Evolutionary conservation across 2,113 vertebrate species (phyloP).

Genomic region (Syngnathoides biaculeatus): DNA sequence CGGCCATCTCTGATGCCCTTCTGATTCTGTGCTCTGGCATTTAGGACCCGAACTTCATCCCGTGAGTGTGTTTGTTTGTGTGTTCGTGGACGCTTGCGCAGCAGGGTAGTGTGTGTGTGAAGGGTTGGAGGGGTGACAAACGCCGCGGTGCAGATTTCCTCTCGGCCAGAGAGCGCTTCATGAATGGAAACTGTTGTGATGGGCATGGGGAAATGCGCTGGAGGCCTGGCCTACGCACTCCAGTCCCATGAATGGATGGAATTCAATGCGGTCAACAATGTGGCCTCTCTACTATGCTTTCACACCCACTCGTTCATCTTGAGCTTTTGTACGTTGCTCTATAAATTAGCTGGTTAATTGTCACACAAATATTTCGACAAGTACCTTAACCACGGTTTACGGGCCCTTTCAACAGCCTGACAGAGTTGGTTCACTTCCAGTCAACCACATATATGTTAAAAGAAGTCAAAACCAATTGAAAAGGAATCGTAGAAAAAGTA

Average conservation of each 20-base stretch:
- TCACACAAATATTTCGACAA: neutral
- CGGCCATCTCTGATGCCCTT: constrained; percentile 64
- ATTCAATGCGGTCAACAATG: constrained; percentile 88
- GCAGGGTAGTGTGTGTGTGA: constrained; percentile 26
- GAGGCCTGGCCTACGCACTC: constrained; percentile 84
- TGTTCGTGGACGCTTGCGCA: constrained; percentile 26
- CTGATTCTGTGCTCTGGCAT: constrained; percentile 61
- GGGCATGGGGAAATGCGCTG: constrained; percentile 83
- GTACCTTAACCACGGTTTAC: neutral
- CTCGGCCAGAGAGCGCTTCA: constrained; percentile 65
- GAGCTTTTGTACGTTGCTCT: constrained; percentile 46
- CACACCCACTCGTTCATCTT: constrained; percentile 51
- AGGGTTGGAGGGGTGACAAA: constrained; percentile 64
- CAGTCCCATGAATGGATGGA: constrained; percentile 81
- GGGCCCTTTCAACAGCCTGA: neutral
- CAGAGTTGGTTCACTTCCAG: neutral
- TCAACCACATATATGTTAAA: too few species aligned
- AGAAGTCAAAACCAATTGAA: neutral
- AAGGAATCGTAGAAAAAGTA: too few species aligned
- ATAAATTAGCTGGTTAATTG: constrained; percentile 22
- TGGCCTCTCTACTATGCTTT: constrained; percentile 53
- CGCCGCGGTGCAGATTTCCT: constrained; percentile 81
- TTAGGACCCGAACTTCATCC: constrained; percentile 50
- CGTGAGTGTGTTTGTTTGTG: constrained; percentile 35
- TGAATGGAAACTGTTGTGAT: constrained; percentile 89